Conservation (phyloP, 2,888 invertebrate species). For the Desoria tigrina region DNA sequence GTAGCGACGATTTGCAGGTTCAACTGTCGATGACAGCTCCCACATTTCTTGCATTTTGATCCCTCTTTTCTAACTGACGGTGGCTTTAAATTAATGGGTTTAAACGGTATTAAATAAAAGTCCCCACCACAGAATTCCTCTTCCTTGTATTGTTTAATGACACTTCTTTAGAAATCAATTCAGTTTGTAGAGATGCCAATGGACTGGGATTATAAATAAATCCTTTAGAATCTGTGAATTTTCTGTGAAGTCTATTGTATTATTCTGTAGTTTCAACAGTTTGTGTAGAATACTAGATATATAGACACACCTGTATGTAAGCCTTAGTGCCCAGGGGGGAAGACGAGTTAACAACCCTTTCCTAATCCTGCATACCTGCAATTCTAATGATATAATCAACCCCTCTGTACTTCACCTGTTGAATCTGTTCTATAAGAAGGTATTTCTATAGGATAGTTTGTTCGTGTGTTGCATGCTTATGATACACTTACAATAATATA, state of each 20-base stretch:
- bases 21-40: conserved; percentile 57
- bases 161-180: background rate
- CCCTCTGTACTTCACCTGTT: background rate
- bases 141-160: background rate
- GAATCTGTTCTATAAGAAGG: too few relatives aligned
- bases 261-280: too few relatives aligned
- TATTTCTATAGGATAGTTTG: too few relatives aligned
- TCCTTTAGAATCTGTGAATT: background rate
- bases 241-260: too few relatives aligned
- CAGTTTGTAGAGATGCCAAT: background rate
- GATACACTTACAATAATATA: too few relatives aligned
- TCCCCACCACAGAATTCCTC: too few relatives aligned
- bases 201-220: background rate
- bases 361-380: background rate
- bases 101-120: too few relatives aligned
- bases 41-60: conserved; percentile 56
- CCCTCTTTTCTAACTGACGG: background rate
- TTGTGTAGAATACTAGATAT: too few relatives aligned
- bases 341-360: conserved; percentile 1
- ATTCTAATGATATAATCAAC: background rate
- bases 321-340: background rate
- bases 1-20: conserved; percentile 15
- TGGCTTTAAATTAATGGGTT: too few relatives aligned
- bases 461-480: too few relatives aligned
- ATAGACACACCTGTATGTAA: background rate